Percentiles rank a stretch among this genome's conserved stretches.
Evolutionary conservation across 2,888 invertebrate species (phyloP).

Genomic region (Drosophila seclusa): DNA sequence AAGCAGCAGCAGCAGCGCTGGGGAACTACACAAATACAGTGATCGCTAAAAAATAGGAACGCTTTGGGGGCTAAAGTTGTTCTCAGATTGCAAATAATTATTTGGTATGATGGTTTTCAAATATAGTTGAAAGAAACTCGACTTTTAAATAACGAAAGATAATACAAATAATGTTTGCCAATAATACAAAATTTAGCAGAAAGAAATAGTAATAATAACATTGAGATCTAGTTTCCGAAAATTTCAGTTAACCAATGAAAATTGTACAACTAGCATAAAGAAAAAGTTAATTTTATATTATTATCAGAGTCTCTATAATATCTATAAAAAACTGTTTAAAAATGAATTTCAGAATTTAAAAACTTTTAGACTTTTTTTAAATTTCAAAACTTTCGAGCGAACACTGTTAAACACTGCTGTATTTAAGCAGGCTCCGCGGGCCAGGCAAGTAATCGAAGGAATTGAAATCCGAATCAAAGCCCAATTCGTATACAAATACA

Average conservation of each 20-base stretch:
- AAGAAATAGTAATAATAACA: background rate
- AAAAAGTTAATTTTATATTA: background rate
- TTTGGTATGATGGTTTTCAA: background rate
- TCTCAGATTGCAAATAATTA: background rate
- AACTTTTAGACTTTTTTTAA: background rate
- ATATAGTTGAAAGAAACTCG: background rate
- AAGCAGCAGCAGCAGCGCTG: slow-evolving; percentile 22
- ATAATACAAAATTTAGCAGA: background rate
- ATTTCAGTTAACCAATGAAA: background rate
- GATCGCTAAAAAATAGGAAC: slow-evolving; percentile 8
- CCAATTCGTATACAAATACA: slow-evolving; percentile 55
- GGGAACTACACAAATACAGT: slow-evolving; percentile 29
- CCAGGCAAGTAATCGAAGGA: background rate
- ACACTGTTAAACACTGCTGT: background rate
- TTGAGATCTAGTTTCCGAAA: background rate
- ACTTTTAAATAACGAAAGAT: background rate
- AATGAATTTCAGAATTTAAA: background rate
- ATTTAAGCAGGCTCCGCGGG: background rate
- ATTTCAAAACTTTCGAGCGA: background rate
- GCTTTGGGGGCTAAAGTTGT: background rate
- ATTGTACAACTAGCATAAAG: background rate
- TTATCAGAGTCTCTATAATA: background rate
- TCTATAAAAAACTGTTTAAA: background rate
- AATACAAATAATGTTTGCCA: background rate
- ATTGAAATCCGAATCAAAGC: slow-evolving; percentile 16